phyloP scores from a whole-genome alignment of 2,888 invertebrate species.

The Lingula anatina region DNA sequence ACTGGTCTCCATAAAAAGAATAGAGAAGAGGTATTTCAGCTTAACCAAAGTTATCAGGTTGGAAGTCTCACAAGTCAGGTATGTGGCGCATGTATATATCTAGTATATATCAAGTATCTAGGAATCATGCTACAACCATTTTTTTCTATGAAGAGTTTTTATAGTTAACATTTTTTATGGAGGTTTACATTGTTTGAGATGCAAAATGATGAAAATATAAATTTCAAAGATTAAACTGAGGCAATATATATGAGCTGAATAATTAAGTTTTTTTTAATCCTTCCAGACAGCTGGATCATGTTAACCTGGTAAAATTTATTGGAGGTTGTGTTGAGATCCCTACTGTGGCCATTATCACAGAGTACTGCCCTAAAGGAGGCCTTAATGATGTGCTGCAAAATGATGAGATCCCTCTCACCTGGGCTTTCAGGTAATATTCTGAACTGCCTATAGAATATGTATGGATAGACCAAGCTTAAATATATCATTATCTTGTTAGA shows the following conservation, averaged over 20 bases:
- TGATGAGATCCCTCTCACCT: conserved; percentile 38
- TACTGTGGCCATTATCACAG: conserved; percentile 30
- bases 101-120: too few relatives aligned
- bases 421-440: conserved; percentile 42
- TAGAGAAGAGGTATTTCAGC: conserved; percentile 24
- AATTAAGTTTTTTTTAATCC: background rate
- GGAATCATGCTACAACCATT: too few relatives aligned
- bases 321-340: conserved; percentile 36
- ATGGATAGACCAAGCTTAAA: too few relatives aligned
- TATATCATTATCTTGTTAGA: too few relatives aligned
- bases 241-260: too few relatives aligned
- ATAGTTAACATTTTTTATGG: too few relatives aligned
- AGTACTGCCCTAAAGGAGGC: conserved; percentile 46
- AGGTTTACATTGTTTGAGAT: too few relatives aligned
- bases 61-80: conserved; percentile 34
- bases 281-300: conserved; percentile 32
- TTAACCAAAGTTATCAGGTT: conserved; percentile 22
- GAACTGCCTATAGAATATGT: background rate
- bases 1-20: conserved; percentile 21
- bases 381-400: conserved; percentile 37
- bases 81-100: conserved; percentile 1
- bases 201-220: too few relatives aligned
- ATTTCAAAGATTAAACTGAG: too few relatives aligned
- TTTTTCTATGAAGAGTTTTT: too few relatives aligned
- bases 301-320: conserved; percentile 34